Percentiles rank a stretch among this genome's conserved stretches.
Evolutionary conservation across 2,113 vertebrate genomes (phyloP).

Genomic region (Festucalex cinctus): DNA sequence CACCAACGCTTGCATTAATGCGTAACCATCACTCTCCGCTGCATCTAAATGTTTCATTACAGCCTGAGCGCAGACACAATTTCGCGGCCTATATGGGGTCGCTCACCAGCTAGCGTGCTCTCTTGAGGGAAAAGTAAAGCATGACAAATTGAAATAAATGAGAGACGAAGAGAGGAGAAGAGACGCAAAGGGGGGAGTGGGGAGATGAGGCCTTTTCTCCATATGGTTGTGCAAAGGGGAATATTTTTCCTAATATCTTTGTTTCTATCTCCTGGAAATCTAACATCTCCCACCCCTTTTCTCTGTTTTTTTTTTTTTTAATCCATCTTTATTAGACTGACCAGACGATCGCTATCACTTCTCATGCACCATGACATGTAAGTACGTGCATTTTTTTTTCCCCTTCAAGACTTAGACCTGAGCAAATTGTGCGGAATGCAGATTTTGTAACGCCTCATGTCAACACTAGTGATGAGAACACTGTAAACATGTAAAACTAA

Average conservation of each 20-base stretch:
- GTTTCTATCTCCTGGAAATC: slow-evolving; percentile 22
- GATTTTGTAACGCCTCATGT: too few species aligned
- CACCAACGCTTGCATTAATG: slow-evolving; percentile 64
- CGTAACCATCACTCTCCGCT: slow-evolving; percentile 60
- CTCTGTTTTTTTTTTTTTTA: not conserved
- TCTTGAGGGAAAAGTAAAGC: slow-evolving; percentile 73
- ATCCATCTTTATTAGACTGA: slow-evolving; percentile 17
- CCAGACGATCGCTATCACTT: not conserved
- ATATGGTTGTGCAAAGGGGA: slow-evolving; percentile 30
- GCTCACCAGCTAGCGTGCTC: slow-evolving; percentile 59
- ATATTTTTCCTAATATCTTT: slow-evolving; percentile 27
- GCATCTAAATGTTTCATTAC: slow-evolving; percentile 79
- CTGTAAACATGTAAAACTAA: too few species aligned
- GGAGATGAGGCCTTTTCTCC: slow-evolving; percentile 50
- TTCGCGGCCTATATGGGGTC: slow-evolving; percentile 66
- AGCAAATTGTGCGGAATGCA: too few species aligned
- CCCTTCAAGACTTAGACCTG: too few species aligned
- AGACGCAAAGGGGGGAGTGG: slow-evolving; percentile 35
- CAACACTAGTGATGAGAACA: too few species aligned
- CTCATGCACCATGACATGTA: slow-evolving; percentile 16
- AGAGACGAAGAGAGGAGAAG: slow-evolving; percentile 58
- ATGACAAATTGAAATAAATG: slow-evolving; percentile 82
- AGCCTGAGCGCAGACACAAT: slow-evolving; percentile 68
- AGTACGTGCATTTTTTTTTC: slow-evolving; percentile 2
- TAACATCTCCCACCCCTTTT: slow-evolving; percentile 14